Evolutionary conservation across 2,888 invertebrate genomes (phyloP), one percentile per base, ranked within the genome.

Genomic region (Nephrotoma appendiculata): DNA sequence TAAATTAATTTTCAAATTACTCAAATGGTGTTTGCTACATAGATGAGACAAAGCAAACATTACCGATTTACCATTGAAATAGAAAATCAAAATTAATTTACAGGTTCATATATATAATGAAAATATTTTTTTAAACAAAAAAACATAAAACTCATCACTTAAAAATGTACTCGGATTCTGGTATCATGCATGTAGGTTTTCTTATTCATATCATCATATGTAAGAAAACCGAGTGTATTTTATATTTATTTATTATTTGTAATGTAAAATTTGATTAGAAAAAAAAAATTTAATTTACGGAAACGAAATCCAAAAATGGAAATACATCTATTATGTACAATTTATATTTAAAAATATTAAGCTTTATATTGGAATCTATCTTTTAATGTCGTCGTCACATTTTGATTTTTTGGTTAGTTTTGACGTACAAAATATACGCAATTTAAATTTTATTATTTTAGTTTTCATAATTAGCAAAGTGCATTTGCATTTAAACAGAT

Each of bases 341-440:
- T 15, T 42, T 6, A 6, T n/a, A 15, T 15, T 42, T 42, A 42
- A 84, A 12, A 84, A 84, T 84, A 15, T 7, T 41, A 42, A 84
- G n/a, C 6, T 41, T 42, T 42, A 42, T 84, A 84, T 84, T 84
- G n/a, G 84, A 84, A 84, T 84, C 84, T 6, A n/a, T 42, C 84
- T 83, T 83, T 83, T 42, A 84, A 84, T 84, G 84, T 84, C 84
- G 84, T 84, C 84, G 84, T 84, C 84, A 84, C 84, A 84, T 84
- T 84, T 84, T 84, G 7, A 11, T 57, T 43, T 84, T 83, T 41
- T 84, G 41, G 84, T 41, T 84, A 42, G 42, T 42, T 42, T 84
- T 84, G 41, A 41, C 43, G 42, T 84, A 15, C 42, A 84, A 15
- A 84, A 42, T 15, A 42, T 84, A 84, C 84, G 84, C 84, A 84